These are phyloP conservation scores for Meloidogyne floridensis DNA, from an alignment of 1,140 invertebrate species.

Conservation along the genomic window DNA sequence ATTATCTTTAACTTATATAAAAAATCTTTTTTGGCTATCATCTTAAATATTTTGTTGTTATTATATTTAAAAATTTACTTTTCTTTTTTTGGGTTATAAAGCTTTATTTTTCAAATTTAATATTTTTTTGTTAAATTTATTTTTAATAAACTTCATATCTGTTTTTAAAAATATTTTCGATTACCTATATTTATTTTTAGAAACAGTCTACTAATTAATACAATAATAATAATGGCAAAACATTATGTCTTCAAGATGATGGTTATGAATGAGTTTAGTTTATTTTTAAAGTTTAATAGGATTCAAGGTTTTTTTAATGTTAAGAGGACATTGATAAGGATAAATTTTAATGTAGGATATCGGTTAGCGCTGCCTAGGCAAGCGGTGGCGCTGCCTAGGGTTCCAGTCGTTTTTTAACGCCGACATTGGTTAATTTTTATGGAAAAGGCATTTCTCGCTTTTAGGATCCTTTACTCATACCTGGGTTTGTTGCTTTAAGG, in stretches of 20 bases:
- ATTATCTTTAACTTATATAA: neutral
- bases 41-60: constrained; percentile 4
- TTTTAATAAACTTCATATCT: neutral
- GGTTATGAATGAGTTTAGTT: constrained; percentile 1
- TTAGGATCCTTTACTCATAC: too few species aligned
- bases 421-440: too few species aligned
- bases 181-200: too few species aligned
- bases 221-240: neutral
- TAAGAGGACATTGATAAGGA: too few species aligned
- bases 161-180: neutral
- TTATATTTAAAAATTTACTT: neutral
- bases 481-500: too few species aligned
- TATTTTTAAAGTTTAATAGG: neutral
- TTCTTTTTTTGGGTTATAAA: neutral
- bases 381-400: too few species aligned
- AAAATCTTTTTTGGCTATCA: neutral
- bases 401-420: too few species aligned
- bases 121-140: neutral
- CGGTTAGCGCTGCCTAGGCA: too few species aligned
- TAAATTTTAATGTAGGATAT: too few species aligned
- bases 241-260: neutral
- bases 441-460: too few species aligned
- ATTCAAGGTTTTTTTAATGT: too few species aligned
- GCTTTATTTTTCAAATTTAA: neutral
- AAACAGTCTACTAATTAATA: too few species aligned